Evolutionary conservation across 2,113 vertebrate species (phyloP).

Genomic region (Microcebus ravelobensis): DNA sequence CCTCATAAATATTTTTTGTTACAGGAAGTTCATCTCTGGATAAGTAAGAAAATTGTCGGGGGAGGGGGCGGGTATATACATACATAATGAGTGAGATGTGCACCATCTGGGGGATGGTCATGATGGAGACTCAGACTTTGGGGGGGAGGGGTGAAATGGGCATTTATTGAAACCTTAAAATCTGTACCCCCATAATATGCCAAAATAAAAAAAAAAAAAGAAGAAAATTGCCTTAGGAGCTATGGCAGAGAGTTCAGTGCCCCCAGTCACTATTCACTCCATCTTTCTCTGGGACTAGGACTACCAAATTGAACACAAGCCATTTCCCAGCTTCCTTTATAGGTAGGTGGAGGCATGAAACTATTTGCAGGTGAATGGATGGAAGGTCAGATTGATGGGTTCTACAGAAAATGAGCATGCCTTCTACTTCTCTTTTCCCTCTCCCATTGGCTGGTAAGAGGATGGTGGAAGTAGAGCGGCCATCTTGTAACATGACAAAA

Average conservation of each 20-base stretch:
- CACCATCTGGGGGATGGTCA: no score
- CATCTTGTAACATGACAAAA: not conserved
- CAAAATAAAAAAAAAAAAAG: no score
- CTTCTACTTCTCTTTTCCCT: not conserved
- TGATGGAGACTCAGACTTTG: no score
- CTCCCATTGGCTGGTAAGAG: not conserved
- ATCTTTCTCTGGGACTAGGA: not conserved
- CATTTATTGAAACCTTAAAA: no score
- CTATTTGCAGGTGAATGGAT: not conserved
- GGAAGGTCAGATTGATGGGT: not conserved
- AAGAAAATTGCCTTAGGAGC: not conserved
- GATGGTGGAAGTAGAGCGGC: not conserved
- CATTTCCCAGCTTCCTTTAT: not conserved
- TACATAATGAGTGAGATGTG: no score
- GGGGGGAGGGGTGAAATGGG: no score
- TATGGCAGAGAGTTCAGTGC: not conserved
- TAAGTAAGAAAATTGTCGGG: not conserved
- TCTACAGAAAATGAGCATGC: not conserved
- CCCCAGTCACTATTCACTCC: not conserved
- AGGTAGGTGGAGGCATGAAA: not conserved
- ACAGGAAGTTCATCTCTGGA: not conserved
- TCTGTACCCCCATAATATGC: no score
- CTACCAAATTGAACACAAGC: not conserved
- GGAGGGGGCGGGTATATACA: no score
- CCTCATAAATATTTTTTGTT: not conserved